These are phyloP conservation scores for Ptilonorhynchus violaceus DNA, from an alignment of 2,113 vertebrate species.

Conservation along the genomic window DNA sequence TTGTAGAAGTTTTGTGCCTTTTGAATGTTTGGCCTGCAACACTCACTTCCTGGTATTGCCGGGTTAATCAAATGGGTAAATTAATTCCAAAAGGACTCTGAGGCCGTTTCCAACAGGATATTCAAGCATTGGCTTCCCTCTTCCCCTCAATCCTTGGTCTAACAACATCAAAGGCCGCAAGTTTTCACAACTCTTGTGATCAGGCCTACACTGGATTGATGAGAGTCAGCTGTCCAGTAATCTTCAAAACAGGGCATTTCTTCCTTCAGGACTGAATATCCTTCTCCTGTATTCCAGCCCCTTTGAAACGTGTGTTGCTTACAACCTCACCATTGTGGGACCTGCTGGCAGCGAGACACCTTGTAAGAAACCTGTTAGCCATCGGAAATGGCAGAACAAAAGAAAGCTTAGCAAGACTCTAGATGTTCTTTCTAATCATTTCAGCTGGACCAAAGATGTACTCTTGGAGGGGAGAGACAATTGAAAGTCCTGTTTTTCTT, in stretches of 20 bases:
- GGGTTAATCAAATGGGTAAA: not conserved
- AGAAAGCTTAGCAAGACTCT: not conserved
- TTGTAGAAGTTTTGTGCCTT: not conserved
- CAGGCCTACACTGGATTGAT: not conserved
- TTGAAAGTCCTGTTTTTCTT: not conserved
- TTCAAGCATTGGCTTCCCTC: not conserved
- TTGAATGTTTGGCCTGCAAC: not conserved
- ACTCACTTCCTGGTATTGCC: not conserved
- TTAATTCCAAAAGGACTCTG: no score
- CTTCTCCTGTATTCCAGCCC: not conserved
- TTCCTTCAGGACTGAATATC: not conserved
- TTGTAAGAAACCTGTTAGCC: not conserved
- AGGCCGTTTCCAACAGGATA: not conserved
- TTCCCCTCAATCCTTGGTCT: not conserved
- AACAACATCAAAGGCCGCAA: fast-evolving
- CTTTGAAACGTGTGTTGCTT: not conserved
- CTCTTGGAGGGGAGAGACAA: not conserved
- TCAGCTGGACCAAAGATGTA: fast-evolving
- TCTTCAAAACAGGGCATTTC: not conserved
- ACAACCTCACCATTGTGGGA: not conserved
- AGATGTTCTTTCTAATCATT: not conserved
- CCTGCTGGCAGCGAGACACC: not conserved
- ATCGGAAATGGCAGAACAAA: not conserved
- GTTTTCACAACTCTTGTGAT: not conserved
- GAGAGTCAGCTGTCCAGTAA: not conserved